These are phyloP conservation scores for Conus betulinus DNA, from an alignment of 1,140 invertebrate genomes.

Conservation along the genomic window DNA sequence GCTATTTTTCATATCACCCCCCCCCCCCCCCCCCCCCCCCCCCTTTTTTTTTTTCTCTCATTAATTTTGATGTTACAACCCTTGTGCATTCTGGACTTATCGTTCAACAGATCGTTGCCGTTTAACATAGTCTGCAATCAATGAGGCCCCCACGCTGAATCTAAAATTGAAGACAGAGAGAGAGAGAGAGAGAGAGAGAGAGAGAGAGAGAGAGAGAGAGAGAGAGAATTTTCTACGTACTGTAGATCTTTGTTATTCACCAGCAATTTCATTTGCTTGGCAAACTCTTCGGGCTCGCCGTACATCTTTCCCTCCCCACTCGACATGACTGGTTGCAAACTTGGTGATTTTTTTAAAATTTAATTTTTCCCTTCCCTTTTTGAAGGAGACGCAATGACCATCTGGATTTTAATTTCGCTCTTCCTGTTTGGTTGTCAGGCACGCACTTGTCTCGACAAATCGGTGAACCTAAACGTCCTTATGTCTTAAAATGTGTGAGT, in stretches of 20 bases:
- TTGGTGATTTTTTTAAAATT: background rate
- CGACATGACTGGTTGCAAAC: constrained; percentile 16
- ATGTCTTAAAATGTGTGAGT: background rate
- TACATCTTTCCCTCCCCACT: constrained; percentile 61
- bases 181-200: constrained; percentile 3
- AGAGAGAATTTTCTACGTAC: background rate
- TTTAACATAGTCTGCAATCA: too few relatives aligned
- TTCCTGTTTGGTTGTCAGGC: constrained; percentile 43
- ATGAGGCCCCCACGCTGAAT: too few relatives aligned
- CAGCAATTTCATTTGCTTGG: constrained; percentile 76
- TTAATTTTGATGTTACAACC: too few relatives aligned
- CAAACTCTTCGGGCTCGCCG: constrained; percentile 70
- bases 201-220: background rate
- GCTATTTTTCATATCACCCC: too few relatives aligned
- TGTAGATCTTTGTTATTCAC: constrained; percentile 70
- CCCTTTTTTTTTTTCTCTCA: too few relatives aligned
- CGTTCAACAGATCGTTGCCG: too few relatives aligned
- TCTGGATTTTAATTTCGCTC: background rate
- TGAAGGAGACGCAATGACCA: background rate
- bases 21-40: too few relatives aligned
- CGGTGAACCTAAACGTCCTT: background rate
- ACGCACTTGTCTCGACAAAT: constrained; percentile 29
- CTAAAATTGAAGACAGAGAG: too few relatives aligned
- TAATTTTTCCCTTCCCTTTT: too few relatives aligned
- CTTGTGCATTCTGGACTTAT: too few relatives aligned